A percentile compares a stretch with the other conserved stretches of the same genome.
phyloP scores from a whole-genome alignment of 2,113 vertebrate genomes.

The Chrysemys picta region DNA sequence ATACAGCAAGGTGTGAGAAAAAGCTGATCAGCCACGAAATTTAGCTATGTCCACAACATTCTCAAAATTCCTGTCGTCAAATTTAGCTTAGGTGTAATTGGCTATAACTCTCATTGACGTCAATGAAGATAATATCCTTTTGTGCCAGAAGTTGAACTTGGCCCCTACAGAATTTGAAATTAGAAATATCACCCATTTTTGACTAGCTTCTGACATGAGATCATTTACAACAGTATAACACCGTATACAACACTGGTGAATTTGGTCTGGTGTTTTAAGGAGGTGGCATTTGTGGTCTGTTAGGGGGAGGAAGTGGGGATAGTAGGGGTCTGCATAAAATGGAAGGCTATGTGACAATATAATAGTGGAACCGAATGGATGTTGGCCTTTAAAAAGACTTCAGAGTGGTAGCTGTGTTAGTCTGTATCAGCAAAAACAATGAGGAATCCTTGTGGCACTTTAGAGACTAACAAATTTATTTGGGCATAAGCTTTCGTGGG shows the following conservation, averaged over 20 bases:
- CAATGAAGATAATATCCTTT: background rate
- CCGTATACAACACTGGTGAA: background rate
- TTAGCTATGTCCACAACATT: background rate
- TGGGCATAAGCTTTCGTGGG: too few species aligned
- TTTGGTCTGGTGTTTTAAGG: background rate
- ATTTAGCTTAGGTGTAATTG: background rate
- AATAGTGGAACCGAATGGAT: background rate
- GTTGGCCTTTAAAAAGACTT: background rate
- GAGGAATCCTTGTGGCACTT: too few species aligned
- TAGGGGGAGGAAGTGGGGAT: background rate
- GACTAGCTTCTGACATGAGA: background rate
- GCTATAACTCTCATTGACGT: background rate
- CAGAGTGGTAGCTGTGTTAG: too few species aligned
- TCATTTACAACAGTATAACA: background rate
- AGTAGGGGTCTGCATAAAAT: background rate
- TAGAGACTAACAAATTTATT: too few species aligned
- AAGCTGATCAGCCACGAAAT: background rate
- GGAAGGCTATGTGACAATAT: background rate
- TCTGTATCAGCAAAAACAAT: too few species aligned
- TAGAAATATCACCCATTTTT: background rate
- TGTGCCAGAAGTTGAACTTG: background rate
- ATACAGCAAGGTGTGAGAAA: background rate
- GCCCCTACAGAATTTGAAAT: background rate
- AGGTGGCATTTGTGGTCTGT: background rate
- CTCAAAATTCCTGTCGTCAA: background rate